phyloP scores from a whole-genome alignment of 2,888 invertebrate genomes.

The Malacosoma neustria region DNA sequence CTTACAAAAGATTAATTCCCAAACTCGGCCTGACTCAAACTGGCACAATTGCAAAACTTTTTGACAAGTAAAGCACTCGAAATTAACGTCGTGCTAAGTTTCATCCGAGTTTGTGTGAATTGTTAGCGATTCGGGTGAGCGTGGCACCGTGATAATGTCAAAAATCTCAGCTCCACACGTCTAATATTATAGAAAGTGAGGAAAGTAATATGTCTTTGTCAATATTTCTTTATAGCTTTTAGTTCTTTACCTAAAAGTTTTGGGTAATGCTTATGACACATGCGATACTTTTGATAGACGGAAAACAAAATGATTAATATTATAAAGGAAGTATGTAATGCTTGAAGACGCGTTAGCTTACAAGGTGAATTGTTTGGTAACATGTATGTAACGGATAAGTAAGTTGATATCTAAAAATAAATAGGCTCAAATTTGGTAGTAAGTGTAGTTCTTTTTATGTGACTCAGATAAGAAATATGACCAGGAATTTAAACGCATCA shows the following conservation, averaged over 20 bases:
- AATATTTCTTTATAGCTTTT: background rate
- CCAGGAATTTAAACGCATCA: no score
- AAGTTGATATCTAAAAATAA: no score
- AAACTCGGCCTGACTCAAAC: conserved; percentile 35
- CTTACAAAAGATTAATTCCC: conserved; percentile 40
- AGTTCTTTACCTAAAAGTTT: background rate
- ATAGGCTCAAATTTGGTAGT: no score
- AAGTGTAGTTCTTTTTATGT: no score
- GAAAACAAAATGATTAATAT: no score
- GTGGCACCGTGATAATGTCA: conserved; percentile 7
- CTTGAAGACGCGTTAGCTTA: no score
- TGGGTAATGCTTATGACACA: background rate
- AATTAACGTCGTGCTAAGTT: conserved; percentile 40
- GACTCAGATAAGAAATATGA: no score
- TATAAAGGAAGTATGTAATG: no score
- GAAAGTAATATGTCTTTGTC: conserved; percentile 4
- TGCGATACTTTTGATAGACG: background rate
- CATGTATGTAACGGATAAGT: no score
- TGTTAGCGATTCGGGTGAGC: conserved; percentile 18
- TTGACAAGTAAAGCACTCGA: conserved; percentile 47
- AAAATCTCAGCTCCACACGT: conserved; percentile 5
- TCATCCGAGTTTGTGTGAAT: conserved; percentile 18
- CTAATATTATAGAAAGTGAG: no score
- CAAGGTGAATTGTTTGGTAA: no score
- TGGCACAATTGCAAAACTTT: conserved; percentile 47